phyloP scores from a whole-genome alignment of 92 coral and sea anemone species.

The Scolanthus callimorphus region DNA sequence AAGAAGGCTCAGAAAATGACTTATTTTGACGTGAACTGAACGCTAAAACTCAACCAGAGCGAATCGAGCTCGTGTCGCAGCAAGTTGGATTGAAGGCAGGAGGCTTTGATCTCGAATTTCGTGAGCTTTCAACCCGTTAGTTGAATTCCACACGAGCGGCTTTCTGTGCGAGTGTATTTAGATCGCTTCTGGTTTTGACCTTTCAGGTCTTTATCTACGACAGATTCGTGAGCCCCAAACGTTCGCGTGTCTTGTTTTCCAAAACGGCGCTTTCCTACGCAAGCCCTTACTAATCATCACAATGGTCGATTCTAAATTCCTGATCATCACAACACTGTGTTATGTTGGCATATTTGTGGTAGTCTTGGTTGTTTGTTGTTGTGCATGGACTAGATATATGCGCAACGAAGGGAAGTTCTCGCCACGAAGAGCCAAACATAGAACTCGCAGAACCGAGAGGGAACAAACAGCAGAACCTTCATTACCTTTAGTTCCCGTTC shows the following conservation, averaged over 20 bases:
- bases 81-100: no score
- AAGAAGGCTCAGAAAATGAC: neutral
- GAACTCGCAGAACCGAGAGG: conserved; percentile 29
- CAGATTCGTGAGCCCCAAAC: no score
- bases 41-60: no score
- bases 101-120: neutral
- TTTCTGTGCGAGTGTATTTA: neutral
- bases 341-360: conserved; percentile 73
- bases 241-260: no score
- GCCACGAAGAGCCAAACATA: conserved; percentile 30
- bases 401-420: conserved; percentile 38
- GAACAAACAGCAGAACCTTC: conserved; percentile 20
- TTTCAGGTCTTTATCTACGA: no score
- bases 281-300: neutral
- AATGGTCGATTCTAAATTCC: conserved; percentile 78
- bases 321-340: conserved; percentile 74
- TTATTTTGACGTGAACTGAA: neutral
- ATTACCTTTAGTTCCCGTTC: conserved; percentile 4
- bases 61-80: no score
- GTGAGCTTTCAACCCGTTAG: neutral
- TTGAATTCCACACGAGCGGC: conserved; percentile 2
- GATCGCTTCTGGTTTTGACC: no score
- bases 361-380: conserved; percentile 73
- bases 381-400: conserved; percentile 73
- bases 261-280: neutral